Evolutionary conservation across 2,888 invertebrate genomes (phyloP).

Genomic region (Sepiola atlantica): DNA sequence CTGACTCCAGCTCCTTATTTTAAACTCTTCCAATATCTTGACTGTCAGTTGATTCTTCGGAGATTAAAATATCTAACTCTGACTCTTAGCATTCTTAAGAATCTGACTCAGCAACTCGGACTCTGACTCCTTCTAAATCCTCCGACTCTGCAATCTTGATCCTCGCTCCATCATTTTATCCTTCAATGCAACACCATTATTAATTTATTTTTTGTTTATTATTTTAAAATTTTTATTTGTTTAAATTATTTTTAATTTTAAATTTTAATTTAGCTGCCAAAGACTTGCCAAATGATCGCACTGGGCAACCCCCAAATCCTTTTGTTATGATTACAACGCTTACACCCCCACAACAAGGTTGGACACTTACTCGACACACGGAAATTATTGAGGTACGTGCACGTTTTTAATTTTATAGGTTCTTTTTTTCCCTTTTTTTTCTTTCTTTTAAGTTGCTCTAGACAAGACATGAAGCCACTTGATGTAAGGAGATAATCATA

Average conservation of each 20-base stretch:
- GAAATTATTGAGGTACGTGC: conserved; percentile 87
- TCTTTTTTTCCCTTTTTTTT: background rate
- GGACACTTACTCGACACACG: conserved; percentile 89
- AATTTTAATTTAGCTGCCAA: conserved; percentile 82
- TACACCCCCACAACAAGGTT: conserved; percentile 75
- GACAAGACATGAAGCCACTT: no score
- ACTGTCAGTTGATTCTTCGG: no score
- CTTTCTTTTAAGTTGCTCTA: no score
- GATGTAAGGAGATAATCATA: no score
- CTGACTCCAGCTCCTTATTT: no score
- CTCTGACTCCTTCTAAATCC: no score
- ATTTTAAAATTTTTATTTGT: background rate
- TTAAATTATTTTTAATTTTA: no score
- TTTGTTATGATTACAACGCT: conserved; percentile 81
- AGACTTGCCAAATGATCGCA: conserved; percentile 89
- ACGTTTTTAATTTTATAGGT: conserved; percentile 47
- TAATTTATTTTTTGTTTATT: background rate
- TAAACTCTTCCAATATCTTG: no score
- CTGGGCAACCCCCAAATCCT: conserved; percentile 89
- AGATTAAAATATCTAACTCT: no score
- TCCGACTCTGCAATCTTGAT: no score
- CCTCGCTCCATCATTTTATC: background rate
- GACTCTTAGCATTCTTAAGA: no score
- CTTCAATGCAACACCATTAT: background rate
- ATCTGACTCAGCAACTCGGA: no score